Conservation (phyloP, 2,888 invertebrate genomes). For the Zele albiditarsus region DNA sequence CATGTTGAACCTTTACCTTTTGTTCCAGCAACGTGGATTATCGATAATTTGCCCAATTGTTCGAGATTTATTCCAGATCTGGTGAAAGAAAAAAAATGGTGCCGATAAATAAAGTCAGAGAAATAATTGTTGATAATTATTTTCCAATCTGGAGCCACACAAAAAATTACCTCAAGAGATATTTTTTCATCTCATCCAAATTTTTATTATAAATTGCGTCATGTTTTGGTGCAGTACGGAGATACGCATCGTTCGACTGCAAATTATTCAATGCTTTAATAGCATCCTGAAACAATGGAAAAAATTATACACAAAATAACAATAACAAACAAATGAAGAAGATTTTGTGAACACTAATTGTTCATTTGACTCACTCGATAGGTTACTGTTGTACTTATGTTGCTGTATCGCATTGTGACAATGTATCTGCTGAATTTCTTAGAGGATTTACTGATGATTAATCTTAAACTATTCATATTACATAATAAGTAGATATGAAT, state of each 20-base stretch:
- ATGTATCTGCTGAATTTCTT: neutral
- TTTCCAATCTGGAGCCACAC: no score
- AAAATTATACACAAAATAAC: neutral
- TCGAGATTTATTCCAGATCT: slow-evolving; percentile 79
- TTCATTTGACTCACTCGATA: neutral
- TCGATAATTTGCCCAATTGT: slow-evolving; percentile 82
- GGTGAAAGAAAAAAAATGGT: slow-evolving; percentile 23
- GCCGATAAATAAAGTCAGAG: no score
- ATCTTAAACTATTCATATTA: slow-evolving; percentile 7
- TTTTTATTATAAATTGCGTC: slow-evolving; percentile 59
- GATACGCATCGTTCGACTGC: slow-evolving; percentile 81
- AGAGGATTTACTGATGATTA: neutral
- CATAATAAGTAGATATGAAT: neutral
- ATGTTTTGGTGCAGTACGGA: slow-evolving; percentile 66
- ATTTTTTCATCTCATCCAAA: slow-evolving; percentile 76
- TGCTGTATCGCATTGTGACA: neutral
- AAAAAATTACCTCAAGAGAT: slow-evolving; percentile 75
- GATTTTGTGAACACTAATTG: neutral
- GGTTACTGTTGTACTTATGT: neutral
- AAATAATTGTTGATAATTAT: neutral
- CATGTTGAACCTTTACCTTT: slow-evolving; percentile 99
- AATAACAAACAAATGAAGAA: neutral
- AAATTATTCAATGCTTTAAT: slow-evolving; percentile 80
- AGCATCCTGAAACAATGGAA: slow-evolving; percentile 77
- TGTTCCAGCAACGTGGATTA: slow-evolving; percentile 97